These are phyloP conservation scores for Rhabdophis nuchalis DNA, from an alignment of 2,797 vertebrate species.

Conservation along the genomic window DNA sequence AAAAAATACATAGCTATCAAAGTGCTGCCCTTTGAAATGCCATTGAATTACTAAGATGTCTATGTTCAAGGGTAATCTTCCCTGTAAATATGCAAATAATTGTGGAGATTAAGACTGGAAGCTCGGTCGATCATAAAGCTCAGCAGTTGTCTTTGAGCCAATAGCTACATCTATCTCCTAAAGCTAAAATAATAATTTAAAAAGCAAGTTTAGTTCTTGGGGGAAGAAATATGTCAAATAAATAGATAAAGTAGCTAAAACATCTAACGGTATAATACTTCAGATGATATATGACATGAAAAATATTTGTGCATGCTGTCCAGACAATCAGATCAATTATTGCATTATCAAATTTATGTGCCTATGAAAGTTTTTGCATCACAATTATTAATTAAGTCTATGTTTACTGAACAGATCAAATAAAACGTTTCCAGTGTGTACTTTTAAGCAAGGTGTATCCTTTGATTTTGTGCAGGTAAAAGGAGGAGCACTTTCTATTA, in stretches of 20 bases:
- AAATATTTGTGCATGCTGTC: not conserved
- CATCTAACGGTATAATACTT: not conserved
- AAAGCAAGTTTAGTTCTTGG: not conserved
- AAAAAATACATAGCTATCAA: not conserved
- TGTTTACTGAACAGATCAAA: not conserved
- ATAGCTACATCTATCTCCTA: not conserved
- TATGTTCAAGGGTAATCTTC: not conserved
- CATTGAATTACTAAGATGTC: not conserved
- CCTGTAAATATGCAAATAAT: not conserved
- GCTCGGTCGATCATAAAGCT: not conserved
- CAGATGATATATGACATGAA: not conserved
- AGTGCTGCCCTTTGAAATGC: not conserved
- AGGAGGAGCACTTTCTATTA: slow-evolving; percentile 75
- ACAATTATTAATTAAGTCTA: no score
- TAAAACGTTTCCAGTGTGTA: not conserved
- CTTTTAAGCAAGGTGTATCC: not conserved
- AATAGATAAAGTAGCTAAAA: not conserved
- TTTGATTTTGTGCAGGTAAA: slow-evolving; percentile 72
- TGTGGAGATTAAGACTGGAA: not conserved
- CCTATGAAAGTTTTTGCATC: not conserved
- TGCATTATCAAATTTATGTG: not conserved
- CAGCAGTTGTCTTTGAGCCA: not conserved
- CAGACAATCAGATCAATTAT: not conserved
- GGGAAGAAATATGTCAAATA: not conserved
- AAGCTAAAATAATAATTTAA: not conserved